Base-by-base conservation (phyloP, 2,888 invertebrate species). In the Adelognathus sp. region DNA sequence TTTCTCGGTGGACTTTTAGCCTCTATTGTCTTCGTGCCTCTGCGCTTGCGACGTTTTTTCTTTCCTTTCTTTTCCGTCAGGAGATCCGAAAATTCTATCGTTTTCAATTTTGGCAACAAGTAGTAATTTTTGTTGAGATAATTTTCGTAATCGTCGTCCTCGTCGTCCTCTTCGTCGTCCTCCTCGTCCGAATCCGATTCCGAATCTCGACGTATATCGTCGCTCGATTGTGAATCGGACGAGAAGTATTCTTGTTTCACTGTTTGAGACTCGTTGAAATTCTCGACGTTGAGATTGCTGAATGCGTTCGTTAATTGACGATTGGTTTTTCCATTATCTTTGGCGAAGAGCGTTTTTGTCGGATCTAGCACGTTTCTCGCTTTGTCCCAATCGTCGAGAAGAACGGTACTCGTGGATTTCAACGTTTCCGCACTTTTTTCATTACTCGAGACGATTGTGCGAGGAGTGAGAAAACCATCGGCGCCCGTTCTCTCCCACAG, bases 91-190 rank as follows among this genome's bases (percentile, higher is more conserved):
- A 64, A 27, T 7, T 64, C 54, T 21, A 81, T 76, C 5, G 54
- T 11, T 29, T 79, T 79, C 2, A 80, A 61, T 33, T 39, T 56
- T 6, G 75, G 80, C 46, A 80, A 4, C 3, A 60, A 46, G 31
- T 44, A 70, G 11, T 3, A 14, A 1, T 6, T 21, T 18, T 56
- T 31, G 9, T 69, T 24, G 6, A 6, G 24, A 50, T 33, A 7
- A 14, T 36, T 56, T 69, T 52, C 14, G 11, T 33, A 56, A 41
- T 76, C 31, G 4, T 9, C 14, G 3, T 71, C 41, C 0, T 39
- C 21, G 2, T 52, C 44, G 1, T 56, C n/a, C n/a, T n/a, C n/a
- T n/a, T n/a, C 29, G 9, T 29, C 14, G 5, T 56, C 41, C 21
- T 33, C 18, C 7, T 73, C 52, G 39, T 70, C 44, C n/a, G 14